Conservation (phyloP, 2,797 vertebrate genomes). For the Tapera naevia region DNA sequence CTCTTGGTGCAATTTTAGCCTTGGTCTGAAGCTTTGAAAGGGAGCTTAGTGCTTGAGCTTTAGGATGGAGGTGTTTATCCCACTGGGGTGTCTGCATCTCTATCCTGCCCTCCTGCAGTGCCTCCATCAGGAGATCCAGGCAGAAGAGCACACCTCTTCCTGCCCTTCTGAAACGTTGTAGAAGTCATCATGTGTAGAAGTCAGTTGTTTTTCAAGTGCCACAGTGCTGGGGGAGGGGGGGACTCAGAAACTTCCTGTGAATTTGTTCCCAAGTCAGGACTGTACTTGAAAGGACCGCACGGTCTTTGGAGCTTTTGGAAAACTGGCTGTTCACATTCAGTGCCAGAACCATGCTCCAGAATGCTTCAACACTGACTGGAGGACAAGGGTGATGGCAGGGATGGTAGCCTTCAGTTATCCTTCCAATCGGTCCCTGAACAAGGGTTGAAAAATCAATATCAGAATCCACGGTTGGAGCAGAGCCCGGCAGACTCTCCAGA, state of each 20-base stretch:
- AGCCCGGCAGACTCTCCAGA: not conserved
- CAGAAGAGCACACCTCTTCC: not conserved
- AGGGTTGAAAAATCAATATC: not conserved
- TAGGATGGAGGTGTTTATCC: accelerated
- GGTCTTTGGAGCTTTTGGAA: not conserved
- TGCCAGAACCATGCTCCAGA: not conserved
- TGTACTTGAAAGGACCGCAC: not conserved
- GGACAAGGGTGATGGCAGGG: not conserved
- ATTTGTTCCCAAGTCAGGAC: not conserved
- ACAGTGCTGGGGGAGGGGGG: not conserved
- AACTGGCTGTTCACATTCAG: not conserved
- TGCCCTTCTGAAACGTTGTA: not conserved
- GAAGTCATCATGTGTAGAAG: accelerated
- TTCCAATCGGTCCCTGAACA: not conserved
- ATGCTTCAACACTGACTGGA: accelerated
- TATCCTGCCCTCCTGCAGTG: not conserved
- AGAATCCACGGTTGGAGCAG: accelerated
- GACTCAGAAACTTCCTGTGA: not conserved
- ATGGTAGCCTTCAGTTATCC: not conserved
- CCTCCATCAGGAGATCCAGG: too few relatives aligned
- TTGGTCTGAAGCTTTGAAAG: accelerated
- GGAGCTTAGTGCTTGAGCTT: not conserved
- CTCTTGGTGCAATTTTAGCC: not conserved
- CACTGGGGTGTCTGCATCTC: not conserved
- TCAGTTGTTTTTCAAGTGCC: accelerated